Evolutionary conservation across 2,797 vertebrate genomes (phyloP).

Genomic region (Sternarchorhynchus goeldii): DNA sequence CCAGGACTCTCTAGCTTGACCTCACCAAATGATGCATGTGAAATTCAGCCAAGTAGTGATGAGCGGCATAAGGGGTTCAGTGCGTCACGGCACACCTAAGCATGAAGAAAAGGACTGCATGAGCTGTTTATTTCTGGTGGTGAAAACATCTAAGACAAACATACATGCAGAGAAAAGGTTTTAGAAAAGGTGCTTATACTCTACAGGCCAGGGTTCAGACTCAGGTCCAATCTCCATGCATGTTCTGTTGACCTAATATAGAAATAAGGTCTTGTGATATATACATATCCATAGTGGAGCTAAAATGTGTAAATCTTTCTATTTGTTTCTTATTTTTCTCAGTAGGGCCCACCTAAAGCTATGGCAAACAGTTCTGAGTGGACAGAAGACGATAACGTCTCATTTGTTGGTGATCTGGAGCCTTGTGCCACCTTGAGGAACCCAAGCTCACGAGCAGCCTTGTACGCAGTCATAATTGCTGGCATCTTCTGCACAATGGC

Average conservation of each 20-base stretch:
- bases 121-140: too few species aligned
- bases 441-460: conserved; percentile 61
- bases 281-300: not conserved
- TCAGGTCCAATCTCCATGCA: too few species aligned
- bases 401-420: conserved; percentile 57
- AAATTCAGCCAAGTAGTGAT: conserved; percentile 4
- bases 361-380: conserved; percentile 72
- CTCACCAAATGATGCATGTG: conserved; percentile 9
- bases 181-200: too few species aligned
- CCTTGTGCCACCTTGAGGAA: conserved; percentile 64
- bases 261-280: not conserved
- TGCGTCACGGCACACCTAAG: too few species aligned
- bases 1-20: not conserved
- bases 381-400: conserved; percentile 58
- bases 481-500: conserved; percentile 76
- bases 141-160: too few species aligned
- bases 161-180: too few species aligned
- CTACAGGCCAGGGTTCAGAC: too few species aligned
- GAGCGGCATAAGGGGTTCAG: too few species aligned
- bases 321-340: conserved; percentile 9
- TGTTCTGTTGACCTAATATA: too few species aligned
- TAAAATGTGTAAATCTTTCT: not conserved
- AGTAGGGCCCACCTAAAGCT: conserved; percentile 32
- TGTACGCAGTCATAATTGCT: conserved; percentile 69
- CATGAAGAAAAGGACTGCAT: too few species aligned